Base-by-base conservation (phyloP, 2,113 vertebrate genomes). In the Circaetus gallicus region DNA sequence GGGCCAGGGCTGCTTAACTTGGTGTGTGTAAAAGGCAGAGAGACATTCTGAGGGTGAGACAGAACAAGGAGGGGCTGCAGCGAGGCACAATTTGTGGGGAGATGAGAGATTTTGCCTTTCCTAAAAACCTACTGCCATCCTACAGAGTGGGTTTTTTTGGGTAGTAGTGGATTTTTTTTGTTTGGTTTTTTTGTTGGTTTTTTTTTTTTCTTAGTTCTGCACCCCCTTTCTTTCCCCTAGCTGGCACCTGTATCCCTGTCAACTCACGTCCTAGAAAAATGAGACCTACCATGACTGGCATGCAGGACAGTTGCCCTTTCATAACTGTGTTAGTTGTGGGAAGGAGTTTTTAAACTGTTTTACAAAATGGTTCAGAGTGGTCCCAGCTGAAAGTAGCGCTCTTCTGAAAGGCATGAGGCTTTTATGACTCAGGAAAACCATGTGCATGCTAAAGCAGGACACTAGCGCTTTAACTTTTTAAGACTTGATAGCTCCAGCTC, bases 401-500 rank as follows among this genome's bases (percentile, higher is more conserved):
- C 34, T 45, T 43, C 34, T 62, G 17, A 71, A 56, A 56, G 34
- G 47, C 16, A 7, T 0, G 5, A 49, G 34, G 45, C 13, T 40
- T 4, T 4, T 15, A 0, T 3, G 21, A 59, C n/a, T 72, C 2
- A 1, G 59, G 32, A 72, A 93, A 43, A 31, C 11, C 13, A 45
- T 0, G 1, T 15, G 5, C 12, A 0, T 13, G 22, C 34, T 63
- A 25, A 74, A 86, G 74, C 36, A 65, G 34, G 80, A 47, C 13
- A 10, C 18, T 7, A 31, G 58, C 7, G 3, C 13, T 73, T 7
- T 20, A 19, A 42, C 34, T 52, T 42, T n/a, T 45, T 28, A 56
- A 36, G 24, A 56, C 25, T 34, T 3, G 3, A 0, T 29, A 25
- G 56, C 43, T 94, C 62, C 26, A 50, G 56, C 47, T 73, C 19